Evolutionary conservation across 2,888 invertebrate genomes (phyloP), one percentile per base, ranked within the genome.

Genomic region (Leptopilina drosophilae): DNA sequence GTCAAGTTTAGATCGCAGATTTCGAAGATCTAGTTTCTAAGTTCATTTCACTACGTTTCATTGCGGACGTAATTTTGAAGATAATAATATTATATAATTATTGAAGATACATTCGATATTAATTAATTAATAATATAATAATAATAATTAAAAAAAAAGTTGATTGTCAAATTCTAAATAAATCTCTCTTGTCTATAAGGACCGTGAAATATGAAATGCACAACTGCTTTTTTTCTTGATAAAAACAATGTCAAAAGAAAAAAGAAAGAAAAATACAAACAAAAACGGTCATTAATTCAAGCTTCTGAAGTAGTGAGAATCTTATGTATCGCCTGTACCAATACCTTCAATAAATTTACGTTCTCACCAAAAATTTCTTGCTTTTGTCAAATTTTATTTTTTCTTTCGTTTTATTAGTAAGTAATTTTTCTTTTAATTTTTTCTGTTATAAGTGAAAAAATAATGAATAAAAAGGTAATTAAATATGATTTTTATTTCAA

Each of bases 241-340:
- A 20, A 42, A n/a, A 46, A 46, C n/a, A 67, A 56, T n/a, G 56
- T 56, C 49, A 49, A 49, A 49, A 56, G 33, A 42, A 42, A 42
- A 42, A 8, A 42, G 8, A 42, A 42, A 42, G 42, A 42, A 42
- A 42, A 42, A 42, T 33, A 33, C 33, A 42, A 6, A 42, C 8
- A 42, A 5, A 42, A 56, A 73, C 11, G 53, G 53, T n/a, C 33
- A 56, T 33, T 53, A 33, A n/a, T 33, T 4, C 33, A 73, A 73
- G 49, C 73, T 56, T 73, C 12, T 73, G 33, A 73, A 73, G 53
- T 53, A 26, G 56, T 33, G 56, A 53, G 73, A 73, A 73, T 56
- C 73, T 73, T 56, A n/a, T 73, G 26, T 73, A 73, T 73, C 73
- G 73, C 56, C 73, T 73, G 56, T 73, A 73, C 73, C 73, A 73